phyloP scores from a whole-genome alignment of 2,797 vertebrate genomes.

The Uromys caudimaculatus region DNA sequence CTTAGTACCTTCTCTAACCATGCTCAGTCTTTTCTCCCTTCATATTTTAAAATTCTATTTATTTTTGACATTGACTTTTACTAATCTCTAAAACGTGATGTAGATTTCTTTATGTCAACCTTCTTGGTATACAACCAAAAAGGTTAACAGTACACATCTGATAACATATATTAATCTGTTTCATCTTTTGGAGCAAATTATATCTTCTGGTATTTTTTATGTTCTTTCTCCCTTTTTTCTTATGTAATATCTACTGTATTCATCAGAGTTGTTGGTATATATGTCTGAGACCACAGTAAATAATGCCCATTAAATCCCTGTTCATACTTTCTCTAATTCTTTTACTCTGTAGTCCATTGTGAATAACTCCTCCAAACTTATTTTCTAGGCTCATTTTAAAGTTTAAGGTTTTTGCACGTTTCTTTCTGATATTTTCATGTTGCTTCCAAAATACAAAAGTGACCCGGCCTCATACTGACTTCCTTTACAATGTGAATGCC shows the following conservation, averaged over 20 bases:
- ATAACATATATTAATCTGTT: neutral
- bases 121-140: neutral
- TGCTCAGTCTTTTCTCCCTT: neutral
- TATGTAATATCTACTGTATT: neutral
- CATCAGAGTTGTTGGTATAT: neutral
- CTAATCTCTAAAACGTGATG: neutral
- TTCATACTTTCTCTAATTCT: neutral
- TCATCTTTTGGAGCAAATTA: neutral
- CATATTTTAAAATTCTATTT: conserved; percentile 4
- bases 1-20: neutral
- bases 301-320: neutral
- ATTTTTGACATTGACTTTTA: neutral
- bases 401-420: neutral
- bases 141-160: neutral
- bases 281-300: neutral
- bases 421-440: neutral
- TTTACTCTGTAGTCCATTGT: neutral
- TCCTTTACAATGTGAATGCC: neutral
- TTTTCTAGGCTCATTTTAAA: neutral
- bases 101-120: neutral
- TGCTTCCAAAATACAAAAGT: neutral
- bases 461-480: neutral
- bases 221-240: neutral
- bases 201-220: neutral
- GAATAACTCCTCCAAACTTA: neutral